Evolutionary conservation across 2,113 vertebrate genomes (phyloP), one percentile per base, ranked within the genome.

Genomic region (Pseudopodoces humilis): DNA sequence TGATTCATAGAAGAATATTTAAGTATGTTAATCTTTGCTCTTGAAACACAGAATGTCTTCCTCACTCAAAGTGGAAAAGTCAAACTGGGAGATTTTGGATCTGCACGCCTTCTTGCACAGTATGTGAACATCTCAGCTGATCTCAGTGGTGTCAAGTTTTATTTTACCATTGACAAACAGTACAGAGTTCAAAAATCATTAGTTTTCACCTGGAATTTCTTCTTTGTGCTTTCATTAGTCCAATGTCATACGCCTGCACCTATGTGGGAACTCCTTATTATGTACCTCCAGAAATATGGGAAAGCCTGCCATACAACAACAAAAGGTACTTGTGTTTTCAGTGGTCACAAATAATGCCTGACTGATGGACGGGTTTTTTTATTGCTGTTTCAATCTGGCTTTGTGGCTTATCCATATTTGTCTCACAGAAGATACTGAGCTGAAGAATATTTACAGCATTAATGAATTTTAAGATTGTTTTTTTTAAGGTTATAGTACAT

Each of bases 231-330:
- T 97, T 82, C 78, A 68, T 55, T 91, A 99, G 99, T 95, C 98
- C 98, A 0, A 97, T 97, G 96, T 99, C 98, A 4, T 98, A 98
- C 9, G 99, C 98, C 85, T 98, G 97, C 52, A 97, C 98, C 0
- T 99, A 99, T 27, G 98, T 99, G 63, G 99, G 99, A 83, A 99
- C 99, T 20, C 99, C 99, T 14, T 99, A 99, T 83, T 99, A 99
- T 2, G 98, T 99, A 37, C 99, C 99, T 95, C 99, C 99, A 80
- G 99, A 99, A 97, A 98, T 99, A 89, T 99, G 99, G 99, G 99
- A 99, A 90, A 99, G 98, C 94, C 96, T 97, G 88, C 99, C 99
- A 2, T 99, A 99, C 97, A 99, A 99, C 96, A 99, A 99, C 95
- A 99, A 99, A 97, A 99, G 99, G 99, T 99, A 98, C 31, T 92